Conservation (phyloP, 2,113 vertebrate species). For the Odocoileus virginianus region DNA sequence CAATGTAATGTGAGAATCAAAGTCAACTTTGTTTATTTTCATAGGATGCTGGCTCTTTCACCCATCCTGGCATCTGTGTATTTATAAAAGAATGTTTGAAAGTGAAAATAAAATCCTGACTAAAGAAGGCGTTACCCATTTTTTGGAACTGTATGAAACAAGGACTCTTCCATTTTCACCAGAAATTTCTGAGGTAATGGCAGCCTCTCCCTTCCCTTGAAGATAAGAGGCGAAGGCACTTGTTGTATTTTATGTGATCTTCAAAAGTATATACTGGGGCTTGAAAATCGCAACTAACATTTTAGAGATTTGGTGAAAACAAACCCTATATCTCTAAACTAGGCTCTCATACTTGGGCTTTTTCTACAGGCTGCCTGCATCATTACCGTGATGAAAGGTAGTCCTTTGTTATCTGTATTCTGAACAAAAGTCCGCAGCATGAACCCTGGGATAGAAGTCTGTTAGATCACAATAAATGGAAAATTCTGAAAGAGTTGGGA, state of each 20-base stretch:
- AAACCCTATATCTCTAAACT: background rate
- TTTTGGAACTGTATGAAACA: constrained; percentile 87
- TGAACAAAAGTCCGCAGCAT: background rate
- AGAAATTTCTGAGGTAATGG: constrained; percentile 87
- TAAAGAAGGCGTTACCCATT: constrained; percentile 90
- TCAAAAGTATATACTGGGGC: background rate
- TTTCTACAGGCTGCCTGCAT: background rate
- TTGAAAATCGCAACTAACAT: too few relatives aligned
- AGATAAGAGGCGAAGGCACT: background rate
- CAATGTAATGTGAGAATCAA: fast-evolving
- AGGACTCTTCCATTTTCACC: constrained; percentile 80
- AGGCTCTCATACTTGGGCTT: background rate
- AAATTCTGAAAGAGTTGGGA: too few relatives aligned
- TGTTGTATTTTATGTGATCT: background rate
- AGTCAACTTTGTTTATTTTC: background rate
- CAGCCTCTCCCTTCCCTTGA: background rate
- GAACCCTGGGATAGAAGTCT: background rate
- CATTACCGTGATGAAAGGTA: too few relatives aligned
- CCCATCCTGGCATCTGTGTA: constrained; percentile 92
- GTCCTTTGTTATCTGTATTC: fast-evolving
- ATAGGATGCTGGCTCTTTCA: constrained; percentile 85
- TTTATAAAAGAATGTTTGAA: constrained; percentile 96
- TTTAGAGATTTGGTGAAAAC: background rate
- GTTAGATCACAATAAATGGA: too few relatives aligned
- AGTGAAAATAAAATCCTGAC: constrained; percentile 93